Evolutionary conservation across 2,113 vertebrate genomes (phyloP).

Genomic region (Aramus guarauna): DNA sequence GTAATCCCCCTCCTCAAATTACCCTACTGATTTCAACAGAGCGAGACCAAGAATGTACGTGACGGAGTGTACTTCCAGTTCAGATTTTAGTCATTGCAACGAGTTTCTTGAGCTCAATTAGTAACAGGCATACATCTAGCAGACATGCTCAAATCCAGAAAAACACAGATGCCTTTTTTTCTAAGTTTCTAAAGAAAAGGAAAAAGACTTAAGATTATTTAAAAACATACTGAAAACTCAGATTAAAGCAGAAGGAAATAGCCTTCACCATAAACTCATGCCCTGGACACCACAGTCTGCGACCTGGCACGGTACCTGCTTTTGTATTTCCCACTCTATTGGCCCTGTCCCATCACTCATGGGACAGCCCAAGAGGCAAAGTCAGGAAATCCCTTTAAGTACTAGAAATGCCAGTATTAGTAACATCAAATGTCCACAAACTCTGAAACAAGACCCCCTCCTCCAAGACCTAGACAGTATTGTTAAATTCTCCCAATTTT

Average conservation of each 20-base stretch:
- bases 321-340: not conserved
- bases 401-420: not conserved
- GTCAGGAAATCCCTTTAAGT: not conserved
- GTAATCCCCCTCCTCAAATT: slow-evolving; percentile 60
- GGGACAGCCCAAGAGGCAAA: not conserved
- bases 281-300: not conserved
- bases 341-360: not conserved
- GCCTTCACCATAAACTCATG: not conserved
- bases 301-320: not conserved
- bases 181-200: not conserved
- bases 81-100: not conserved
- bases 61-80: slow-evolving; percentile 29
- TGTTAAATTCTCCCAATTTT: not conserved
- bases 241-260: not conserved
- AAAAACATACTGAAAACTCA: not conserved
- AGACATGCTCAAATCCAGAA: not conserved
- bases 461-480: not conserved
- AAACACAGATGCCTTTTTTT: not conserved
- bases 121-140: not conserved
- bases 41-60: slow-evolving; percentile 44
- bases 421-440: not conserved
- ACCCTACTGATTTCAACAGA: not conserved
- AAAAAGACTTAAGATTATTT: not conserved
- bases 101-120: not conserved
- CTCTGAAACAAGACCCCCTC: not conserved